A percentile compares a stretch with the other conserved stretches of the same genome.
Evolutionary conservation across 2,113 vertebrate species (phyloP).

Genomic region (Thomomys bottae): DNA sequence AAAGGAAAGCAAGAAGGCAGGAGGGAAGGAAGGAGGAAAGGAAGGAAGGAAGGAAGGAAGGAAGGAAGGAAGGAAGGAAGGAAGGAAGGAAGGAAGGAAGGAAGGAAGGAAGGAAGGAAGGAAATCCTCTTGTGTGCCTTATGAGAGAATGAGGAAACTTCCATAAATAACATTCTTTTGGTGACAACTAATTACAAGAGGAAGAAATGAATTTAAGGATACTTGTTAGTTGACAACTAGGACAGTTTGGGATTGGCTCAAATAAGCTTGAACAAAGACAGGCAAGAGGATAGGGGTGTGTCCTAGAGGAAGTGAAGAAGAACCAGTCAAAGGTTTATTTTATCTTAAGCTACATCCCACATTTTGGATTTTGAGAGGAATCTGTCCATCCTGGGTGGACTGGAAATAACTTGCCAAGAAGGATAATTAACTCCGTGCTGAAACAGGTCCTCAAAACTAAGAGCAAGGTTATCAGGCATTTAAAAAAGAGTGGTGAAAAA

Average conservation of each 20-base stretch:
- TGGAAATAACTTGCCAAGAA: neutral
- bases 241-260: neutral
- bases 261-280: neutral
- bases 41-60: no score
- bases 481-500: no score
- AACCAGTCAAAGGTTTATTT: neutral
- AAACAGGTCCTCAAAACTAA: neutral
- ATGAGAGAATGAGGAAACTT: neutral
- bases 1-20: no score
- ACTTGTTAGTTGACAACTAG: neutral
- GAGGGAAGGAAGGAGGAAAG: no score
- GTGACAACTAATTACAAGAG: slow-evolving; percentile 12
- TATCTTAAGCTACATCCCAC: neutral
- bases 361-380: slow-evolving; percentile 12
- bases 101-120: no score
- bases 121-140: neutral
- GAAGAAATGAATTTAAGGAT: slow-evolving; percentile 22
- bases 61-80: no score
- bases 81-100: no score
- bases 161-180: slow-evolving; percentile 23
- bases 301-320: neutral
- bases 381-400: neutral
- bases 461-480: no score
- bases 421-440: neutral
- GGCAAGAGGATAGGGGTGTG: slow-evolving; percentile 1